These are phyloP conservation scores for Probaryconus sp. DNA, from an alignment of 1,140 invertebrate species.

Conservation along the genomic window DNA sequence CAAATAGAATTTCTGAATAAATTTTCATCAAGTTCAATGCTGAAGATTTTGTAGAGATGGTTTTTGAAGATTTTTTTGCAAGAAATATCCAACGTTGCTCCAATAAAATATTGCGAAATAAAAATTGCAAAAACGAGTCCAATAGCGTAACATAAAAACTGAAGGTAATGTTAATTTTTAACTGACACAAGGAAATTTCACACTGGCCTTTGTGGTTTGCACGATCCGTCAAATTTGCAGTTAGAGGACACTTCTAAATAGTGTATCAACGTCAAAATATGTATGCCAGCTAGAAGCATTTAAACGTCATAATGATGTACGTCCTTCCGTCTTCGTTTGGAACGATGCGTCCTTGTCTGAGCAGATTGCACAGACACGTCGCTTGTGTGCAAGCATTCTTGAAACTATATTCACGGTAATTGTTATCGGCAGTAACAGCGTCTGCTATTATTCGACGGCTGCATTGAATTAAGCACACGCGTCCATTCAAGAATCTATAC, in stretches of 20 bases:
- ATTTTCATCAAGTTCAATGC: too few relatives aligned
- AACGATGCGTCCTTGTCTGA: slow-evolving; percentile 53
- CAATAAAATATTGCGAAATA: too few relatives aligned
- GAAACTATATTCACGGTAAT: slow-evolving; percentile 53
- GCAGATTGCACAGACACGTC: slow-evolving; percentile 28
- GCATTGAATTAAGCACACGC: slow-evolving; percentile 39
- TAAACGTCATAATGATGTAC: slow-evolving; percentile 37
- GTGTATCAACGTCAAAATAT: slow-evolving; percentile 34
- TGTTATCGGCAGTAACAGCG: slow-evolving; percentile 54
- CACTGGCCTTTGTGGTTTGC: neutral
- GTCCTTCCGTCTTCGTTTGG: slow-evolving; percentile 60
- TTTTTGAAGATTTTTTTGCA: too few relatives aligned
- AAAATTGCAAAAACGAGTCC: neutral
- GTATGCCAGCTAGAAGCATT: slow-evolving; percentile 33
- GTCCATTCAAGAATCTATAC: slow-evolving; percentile 34
- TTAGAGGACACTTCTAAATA: slow-evolving; percentile 43
- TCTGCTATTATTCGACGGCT: slow-evolving; percentile 41
- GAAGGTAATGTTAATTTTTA: too few relatives aligned
- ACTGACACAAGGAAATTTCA: neutral
- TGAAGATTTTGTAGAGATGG: too few relatives aligned
- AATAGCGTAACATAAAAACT: too few relatives aligned
- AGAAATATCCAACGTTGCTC: too few relatives aligned
- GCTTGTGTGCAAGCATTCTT: slow-evolving; percentile 55
- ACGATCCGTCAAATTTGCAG: neutral
- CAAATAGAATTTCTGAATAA: too few relatives aligned